These are phyloP conservation scores for Scolanthus callimorphus DNA, from an alignment of 92 coral and sea anemone species.

Conservation along the genomic window DNA sequence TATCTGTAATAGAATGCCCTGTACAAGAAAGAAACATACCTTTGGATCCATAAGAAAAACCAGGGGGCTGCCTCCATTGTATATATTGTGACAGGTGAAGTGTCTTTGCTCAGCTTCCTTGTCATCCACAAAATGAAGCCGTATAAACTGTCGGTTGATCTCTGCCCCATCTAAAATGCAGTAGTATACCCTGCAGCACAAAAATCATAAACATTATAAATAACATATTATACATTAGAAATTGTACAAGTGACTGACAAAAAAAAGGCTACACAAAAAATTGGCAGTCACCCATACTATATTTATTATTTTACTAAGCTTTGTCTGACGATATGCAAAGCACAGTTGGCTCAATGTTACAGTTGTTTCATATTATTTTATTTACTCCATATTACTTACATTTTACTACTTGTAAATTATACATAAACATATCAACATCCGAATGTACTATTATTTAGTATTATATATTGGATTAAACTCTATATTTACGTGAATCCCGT, in stretches of 20 bases:
- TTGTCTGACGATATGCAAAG: too few species aligned
- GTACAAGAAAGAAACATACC: slow-evolving; percentile 7
- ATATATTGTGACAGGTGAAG: slow-evolving; percentile 16
- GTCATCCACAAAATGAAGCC: slow-evolving; percentile 27
- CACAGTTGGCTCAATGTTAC: too few species aligned
- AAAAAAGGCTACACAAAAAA: too few species aligned
- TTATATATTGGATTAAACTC: too few species aligned
- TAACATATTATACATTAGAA: not conserved
- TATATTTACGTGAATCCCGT: slow-evolving; percentile 19
- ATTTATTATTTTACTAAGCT: too few species aligned
- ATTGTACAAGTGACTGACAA: not conserved
- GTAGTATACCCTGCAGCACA: slow-evolving; percentile 24
- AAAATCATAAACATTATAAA: not conserved
- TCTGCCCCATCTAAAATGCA: slow-evolving; percentile 52
- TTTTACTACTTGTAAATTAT: too few species aligned
- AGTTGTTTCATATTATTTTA: too few species aligned
- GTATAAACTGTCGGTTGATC: slow-evolving; percentile 30
- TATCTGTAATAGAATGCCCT: too few species aligned
- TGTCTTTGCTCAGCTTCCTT: slow-evolving; percentile 10
- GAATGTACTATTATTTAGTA: too few species aligned
- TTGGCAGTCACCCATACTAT: too few species aligned
- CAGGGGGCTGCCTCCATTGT: slow-evolving; percentile 24
- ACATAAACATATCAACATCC: too few species aligned
- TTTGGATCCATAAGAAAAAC: slow-evolving; percentile 35
- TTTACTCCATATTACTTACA: too few species aligned